Conservation (phyloP, 2,797 vertebrate genomes). For the Meriones psammophilus region DNA sequence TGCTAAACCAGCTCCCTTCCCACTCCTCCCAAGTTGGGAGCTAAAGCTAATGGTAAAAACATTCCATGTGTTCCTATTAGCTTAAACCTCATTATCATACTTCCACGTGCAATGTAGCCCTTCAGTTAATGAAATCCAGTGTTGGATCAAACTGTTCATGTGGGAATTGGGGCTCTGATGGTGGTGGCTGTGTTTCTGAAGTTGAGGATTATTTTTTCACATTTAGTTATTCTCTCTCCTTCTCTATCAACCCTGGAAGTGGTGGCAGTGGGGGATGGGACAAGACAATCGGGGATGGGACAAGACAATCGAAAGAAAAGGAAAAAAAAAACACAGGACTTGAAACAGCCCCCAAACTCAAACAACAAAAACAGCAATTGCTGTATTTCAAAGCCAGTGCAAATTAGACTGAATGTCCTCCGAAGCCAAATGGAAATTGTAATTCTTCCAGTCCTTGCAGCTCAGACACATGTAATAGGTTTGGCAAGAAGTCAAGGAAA, state of each 20-base stretch:
- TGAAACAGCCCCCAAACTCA: constrained; percentile 79
- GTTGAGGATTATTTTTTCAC: not conserved
- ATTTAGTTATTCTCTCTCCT: not conserved
- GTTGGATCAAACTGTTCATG: constrained; percentile 59
- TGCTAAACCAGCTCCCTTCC: not conserved
- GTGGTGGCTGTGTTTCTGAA: not conserved
- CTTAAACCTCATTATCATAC: constrained; percentile 77
- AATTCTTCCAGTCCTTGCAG: constrained; percentile 86
- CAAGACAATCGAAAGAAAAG: constrained; percentile 46
- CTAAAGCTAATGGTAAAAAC: constrained; percentile 59
- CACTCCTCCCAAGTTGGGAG: constrained; percentile 43
- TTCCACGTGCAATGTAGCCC: constrained; percentile 65
- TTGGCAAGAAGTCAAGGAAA: constrained; percentile 87
- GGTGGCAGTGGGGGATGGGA: not conserved
- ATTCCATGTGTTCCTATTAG: constrained; percentile 82
- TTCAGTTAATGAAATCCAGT: constrained; percentile 81
- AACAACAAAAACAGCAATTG: constrained; percentile 80
- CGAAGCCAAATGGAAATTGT: constrained; percentile 88
- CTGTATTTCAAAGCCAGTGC: constrained; percentile 86
- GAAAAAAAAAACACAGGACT: constrained; percentile 64
- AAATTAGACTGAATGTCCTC: constrained; percentile 87
- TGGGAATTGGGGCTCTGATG: not conserved
- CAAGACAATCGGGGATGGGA: constrained; percentile 12
- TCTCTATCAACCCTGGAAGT: not conserved
- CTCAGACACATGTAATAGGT: constrained; percentile 87